Conservation (phyloP, 53 echinoderm and acorn worm species). For the Holothuria leucospilota region DNA sequence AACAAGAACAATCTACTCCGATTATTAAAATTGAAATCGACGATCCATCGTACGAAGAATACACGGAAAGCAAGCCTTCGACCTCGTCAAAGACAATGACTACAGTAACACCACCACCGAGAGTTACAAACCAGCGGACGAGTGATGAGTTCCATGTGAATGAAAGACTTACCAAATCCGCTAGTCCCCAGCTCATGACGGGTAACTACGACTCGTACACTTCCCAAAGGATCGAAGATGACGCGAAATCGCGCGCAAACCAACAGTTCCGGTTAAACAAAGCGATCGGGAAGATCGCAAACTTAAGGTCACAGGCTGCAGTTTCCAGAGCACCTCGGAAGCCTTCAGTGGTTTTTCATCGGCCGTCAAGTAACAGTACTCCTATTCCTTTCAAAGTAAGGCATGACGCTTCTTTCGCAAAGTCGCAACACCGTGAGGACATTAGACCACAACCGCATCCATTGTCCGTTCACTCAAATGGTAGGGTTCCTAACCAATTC, state of each 20-base stretch:
- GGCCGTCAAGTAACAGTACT: constrained; percentile 26
- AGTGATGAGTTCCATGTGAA: neutral
- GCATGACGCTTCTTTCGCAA: neutral
- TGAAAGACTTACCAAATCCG: constrained; percentile 35
- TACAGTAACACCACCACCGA: constrained; percentile 13
- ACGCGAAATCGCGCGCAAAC: constrained; percentile 20
- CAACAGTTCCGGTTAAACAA: constrained; percentile 40
- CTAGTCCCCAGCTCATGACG: constrained; percentile 31
- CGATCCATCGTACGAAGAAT: constrained; percentile 6
- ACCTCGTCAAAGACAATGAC: neutral
- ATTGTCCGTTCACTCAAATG: neutral
- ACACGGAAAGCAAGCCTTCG: neutral
- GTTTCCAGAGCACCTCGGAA: constrained; percentile 40
- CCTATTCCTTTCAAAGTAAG: constrained; percentile 30
- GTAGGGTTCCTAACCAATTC: neutral
- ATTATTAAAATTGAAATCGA: constrained; percentile 31
- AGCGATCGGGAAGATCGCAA: constrained; percentile 41
- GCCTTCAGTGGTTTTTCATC: constrained; percentile 38
- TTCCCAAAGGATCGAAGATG: neutral
- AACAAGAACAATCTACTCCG: neutral
- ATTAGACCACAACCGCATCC: neutral
- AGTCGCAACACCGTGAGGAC: neutral
- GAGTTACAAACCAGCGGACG: neutral
- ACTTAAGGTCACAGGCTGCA: constrained; percentile 27
- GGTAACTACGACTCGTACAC: neutral